Evolutionary conservation across 2,113 vertebrate genomes (phyloP).

Genomic region (Oryzias woworae): DNA sequence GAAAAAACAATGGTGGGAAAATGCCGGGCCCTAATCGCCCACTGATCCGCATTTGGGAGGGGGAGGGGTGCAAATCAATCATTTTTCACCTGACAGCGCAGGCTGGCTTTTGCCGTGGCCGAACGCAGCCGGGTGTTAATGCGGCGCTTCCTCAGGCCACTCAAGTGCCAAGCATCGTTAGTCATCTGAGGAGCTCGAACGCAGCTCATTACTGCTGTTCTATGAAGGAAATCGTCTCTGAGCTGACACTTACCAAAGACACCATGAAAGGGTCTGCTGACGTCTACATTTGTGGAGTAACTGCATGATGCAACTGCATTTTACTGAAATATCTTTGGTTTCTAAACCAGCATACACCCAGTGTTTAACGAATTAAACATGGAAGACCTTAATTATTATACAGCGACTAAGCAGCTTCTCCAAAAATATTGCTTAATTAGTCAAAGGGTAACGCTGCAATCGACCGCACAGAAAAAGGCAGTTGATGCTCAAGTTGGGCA

Average conservation of each 20-base stretch:
- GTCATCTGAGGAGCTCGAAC: constrained; percentile 45
- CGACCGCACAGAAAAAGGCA: constrained; percentile 23
- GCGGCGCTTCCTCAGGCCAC: constrained; percentile 61
- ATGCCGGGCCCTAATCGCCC: constrained; percentile 73
- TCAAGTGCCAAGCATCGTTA: constrained; percentile 57
- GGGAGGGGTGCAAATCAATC: constrained; percentile 79
- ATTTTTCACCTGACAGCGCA: constrained; percentile 77
- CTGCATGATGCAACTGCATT: constrained; percentile 16
- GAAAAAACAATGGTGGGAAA: constrained; percentile 97
- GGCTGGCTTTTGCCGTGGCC: constrained; percentile 56
- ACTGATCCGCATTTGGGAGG: constrained; percentile 81
- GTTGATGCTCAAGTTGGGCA: constrained; percentile 34
- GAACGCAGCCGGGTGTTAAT: constrained; percentile 59
- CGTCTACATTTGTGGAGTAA: constrained; percentile 9
- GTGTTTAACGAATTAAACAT: constrained; percentile 16
- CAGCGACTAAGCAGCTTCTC: constrained; percentile 8
- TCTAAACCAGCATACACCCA: constrained; percentile 7
- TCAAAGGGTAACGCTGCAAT: constrained; percentile 29
- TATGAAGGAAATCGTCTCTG: constrained; percentile 30
- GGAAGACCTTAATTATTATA: constrained; percentile 25
- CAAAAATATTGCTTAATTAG: constrained; percentile 37
- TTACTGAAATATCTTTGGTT: constrained; percentile 10
- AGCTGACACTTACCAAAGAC: not conserved
- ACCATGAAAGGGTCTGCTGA: no score
- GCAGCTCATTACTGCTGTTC: constrained; percentile 32